These are phyloP conservation scores for Cydia splendana DNA, from an alignment of 1,140 invertebrate genomes.

Conservation along the genomic window DNA sequence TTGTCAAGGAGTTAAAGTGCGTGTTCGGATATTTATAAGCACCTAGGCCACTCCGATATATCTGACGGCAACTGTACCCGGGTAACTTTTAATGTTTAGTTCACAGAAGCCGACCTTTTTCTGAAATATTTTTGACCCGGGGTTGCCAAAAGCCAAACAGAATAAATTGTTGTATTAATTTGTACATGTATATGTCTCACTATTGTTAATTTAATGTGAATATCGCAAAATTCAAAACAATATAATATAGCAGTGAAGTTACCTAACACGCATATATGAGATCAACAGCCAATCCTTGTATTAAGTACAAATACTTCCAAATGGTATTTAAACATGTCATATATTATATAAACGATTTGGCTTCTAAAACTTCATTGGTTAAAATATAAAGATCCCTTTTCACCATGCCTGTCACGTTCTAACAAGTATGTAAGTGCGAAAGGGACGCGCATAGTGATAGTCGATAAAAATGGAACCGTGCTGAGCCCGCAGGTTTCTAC, in stretches of 20 bases:
- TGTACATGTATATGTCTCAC: not conserved
- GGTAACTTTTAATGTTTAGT: not conserved
- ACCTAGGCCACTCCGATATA: too few relatives aligned
- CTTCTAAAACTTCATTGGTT: not conserved
- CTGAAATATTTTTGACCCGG: too few relatives aligned
- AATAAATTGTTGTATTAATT: not conserved
- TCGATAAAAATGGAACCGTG: too few relatives aligned
- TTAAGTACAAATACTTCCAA: conserved; percentile 42
- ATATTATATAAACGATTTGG: not conserved
- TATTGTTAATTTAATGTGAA: not conserved
- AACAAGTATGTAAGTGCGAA: too few relatives aligned
- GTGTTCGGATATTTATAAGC: too few relatives aligned
- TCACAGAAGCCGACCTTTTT: too few relatives aligned
- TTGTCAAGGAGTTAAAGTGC: too few relatives aligned
- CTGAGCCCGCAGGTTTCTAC: too few relatives aligned
- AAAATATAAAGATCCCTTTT: conserved; percentile 1
- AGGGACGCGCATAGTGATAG: too few relatives aligned
- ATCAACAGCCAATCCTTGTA: conserved; percentile 48
- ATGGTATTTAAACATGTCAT: not conserved
- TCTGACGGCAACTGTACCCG: too few relatives aligned
- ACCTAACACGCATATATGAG: conserved; percentile 41
- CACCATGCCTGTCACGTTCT: too few relatives aligned
- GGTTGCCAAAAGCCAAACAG: too few relatives aligned
- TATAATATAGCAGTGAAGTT: conserved; percentile 14
- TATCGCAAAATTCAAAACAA: not conserved